Base-by-base conservation (phyloP, 2,888 invertebrate species). In the Archaeoteleia sp. region DNA sequence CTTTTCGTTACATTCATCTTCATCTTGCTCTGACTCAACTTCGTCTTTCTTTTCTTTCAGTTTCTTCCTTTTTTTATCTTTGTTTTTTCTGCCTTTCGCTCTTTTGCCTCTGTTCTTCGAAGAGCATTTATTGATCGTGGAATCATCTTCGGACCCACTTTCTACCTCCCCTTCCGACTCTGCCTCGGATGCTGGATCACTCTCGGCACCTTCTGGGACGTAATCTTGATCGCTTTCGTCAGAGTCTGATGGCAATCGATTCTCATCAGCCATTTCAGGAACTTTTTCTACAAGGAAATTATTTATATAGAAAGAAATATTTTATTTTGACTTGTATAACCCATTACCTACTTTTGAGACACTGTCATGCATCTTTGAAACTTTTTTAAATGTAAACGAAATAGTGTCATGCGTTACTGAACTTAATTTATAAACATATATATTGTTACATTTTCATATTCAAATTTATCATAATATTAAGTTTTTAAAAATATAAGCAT, bases 221-320 rank as follows among this genome's bases (percentile, higher is more conserved):
- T 92, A 94, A 79, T 94, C 94, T 72, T 92, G 92, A 82, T 94
- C 94, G 81, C 93, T 93, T 70, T 89, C 87, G 76, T 94, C 93
- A 71, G 92, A 91, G 53, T 90, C 92, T 8, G 91, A 91, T 0
- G 86, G 85, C 69, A 87, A 86, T 32, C 88, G 86, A 69, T 87
- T 85, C 62, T 85, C 83, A 67, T 86, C 82, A 35, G 85, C 85
- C 82, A 83, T 83, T 51, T 40, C 27, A n/a, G n/a, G n/a, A n/a
- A n/a, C n/a, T n/a, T n/a, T n/a, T n/a, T n/a, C n/a, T n/a, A n/a
- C n/a, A n/a, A n/a, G n/a, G n/a, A n/a, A n/a, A n/a, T n/a, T n/a
- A n/a, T n/a, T n/a, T n/a, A n/a, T n/a, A n/a, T n/a, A n/a, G n/a
- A n/a, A n/a, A n/a, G n/a, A n/a, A n/a, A n/a, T n/a, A n/a, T n/a